phyloP scores from a whole-genome alignment of 2,113 vertebrate species.

The Corydoras maculifer region DNA sequence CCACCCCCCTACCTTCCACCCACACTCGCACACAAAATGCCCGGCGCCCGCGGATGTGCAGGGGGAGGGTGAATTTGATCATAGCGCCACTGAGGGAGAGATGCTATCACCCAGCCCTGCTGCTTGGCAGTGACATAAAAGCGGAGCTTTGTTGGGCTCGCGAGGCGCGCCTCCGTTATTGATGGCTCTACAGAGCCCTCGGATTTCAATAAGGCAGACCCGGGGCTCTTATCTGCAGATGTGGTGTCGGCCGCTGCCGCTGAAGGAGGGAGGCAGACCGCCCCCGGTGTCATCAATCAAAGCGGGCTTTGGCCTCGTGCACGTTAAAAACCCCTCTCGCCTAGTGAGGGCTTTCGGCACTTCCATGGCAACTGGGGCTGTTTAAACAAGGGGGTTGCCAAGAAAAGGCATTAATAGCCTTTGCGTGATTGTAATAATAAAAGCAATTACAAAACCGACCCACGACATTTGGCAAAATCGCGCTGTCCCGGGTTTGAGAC shows the following conservation, averaged over 20 bases:
- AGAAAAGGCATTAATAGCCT: too few relatives aligned
- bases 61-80: constrained; percentile 46
- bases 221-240: constrained; percentile 46
- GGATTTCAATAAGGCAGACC: constrained; percentile 60
- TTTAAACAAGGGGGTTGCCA: constrained; percentile 18
- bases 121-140: constrained; percentile 42
- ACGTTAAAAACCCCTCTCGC: constrained; percentile 12
- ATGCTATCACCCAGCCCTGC: constrained; percentile 33
- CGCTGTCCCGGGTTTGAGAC: neutral
- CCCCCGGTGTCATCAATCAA: constrained; percentile 44
- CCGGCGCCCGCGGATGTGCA: constrained; percentile 17
- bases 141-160: constrained; percentile 34
- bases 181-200: constrained; percentile 56
- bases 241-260: constrained; percentile 38
- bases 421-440: constrained; percentile 24
- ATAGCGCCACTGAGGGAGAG: constrained; percentile 54
- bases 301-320: constrained; percentile 25
- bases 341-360: constrained; percentile 29
- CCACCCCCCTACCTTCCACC: constrained; percentile 51
- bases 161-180: constrained; percentile 48
- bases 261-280: constrained; percentile 34
- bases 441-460: constrained; percentile 1
- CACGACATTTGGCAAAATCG: neutral
- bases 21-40: constrained; percentile 26
- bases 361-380: constrained; percentile 43